Percentiles rank a stretch among this genome's conserved stretches.
Conservation (phyloP, 53 echinoderm and acorn worm species). For the Antedon mediterranea region DNA sequence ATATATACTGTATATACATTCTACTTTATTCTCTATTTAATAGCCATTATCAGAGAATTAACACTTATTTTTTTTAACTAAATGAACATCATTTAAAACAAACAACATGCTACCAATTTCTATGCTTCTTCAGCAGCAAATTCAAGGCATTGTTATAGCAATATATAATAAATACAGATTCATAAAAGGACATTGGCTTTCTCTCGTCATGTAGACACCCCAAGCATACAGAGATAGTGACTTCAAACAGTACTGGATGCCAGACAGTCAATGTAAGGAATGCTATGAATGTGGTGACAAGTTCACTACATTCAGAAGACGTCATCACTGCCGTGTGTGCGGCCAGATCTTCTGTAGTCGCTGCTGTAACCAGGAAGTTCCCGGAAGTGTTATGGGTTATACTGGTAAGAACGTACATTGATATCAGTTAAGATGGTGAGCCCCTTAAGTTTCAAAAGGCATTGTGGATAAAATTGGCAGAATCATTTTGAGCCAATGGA, state of each 20-base stretch:
- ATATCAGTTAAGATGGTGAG: too few relatives aligned
- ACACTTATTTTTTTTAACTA: too few relatives aligned
- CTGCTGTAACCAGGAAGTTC: conserved; percentile 88
- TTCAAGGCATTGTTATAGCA: background rate
- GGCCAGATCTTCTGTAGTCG: conserved; percentile 86
- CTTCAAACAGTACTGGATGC: conserved; percentile 92
- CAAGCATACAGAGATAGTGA: conserved; percentile 54
- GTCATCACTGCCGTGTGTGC: conserved; percentile 88
- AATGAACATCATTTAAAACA: too few relatives aligned
- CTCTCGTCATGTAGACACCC: conserved; percentile 14
- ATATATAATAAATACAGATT: background rate
- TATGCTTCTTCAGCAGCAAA: background rate
- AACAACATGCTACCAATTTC: background rate
- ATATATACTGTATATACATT: too few relatives aligned
- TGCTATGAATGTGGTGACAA: conserved; percentile 95
- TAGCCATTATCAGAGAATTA: too few relatives aligned
- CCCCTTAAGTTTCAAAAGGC: too few relatives aligned
- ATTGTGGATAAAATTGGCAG: too few relatives aligned
- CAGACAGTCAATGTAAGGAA: conserved; percentile 93
- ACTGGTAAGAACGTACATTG: conserved; percentile 45
- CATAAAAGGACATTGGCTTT: background rate
- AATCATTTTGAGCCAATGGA: too few relatives aligned
- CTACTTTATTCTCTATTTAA: too few relatives aligned
- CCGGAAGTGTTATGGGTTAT: conserved; percentile 77
- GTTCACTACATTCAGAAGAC: conserved; percentile 78